phyloP scores from a whole-genome alignment of 2,888 invertebrate species.

The Epirrhoe tristata region DNA sequence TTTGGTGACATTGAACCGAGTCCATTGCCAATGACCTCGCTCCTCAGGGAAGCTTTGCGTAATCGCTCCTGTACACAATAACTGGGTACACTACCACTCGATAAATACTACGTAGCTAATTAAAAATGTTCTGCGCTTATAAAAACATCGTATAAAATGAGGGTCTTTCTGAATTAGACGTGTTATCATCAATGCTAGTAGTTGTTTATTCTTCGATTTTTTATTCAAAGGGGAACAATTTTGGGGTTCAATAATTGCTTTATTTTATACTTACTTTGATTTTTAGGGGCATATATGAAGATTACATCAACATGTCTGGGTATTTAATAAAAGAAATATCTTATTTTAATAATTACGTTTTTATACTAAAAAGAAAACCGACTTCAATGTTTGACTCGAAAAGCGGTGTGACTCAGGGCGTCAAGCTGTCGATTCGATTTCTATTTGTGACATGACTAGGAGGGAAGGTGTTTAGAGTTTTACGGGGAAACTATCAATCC shows the following conservation, averaged over 20 bases:
- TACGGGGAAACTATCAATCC: no score
- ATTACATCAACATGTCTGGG: no score
- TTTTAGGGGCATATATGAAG: neutral
- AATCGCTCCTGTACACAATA: constrained; percentile 76
- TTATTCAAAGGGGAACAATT: constrained; percentile 14
- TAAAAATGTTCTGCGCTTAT: constrained; percentile 28
- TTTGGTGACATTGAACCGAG: constrained; percentile 85
- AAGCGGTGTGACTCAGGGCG: no score
- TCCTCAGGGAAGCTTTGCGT: constrained; percentile 84
- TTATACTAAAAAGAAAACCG: no score
- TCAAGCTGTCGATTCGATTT: no score
- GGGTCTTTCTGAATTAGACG: constrained; percentile 26
- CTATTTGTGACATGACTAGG: no score
- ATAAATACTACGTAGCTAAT: constrained; percentile 41
- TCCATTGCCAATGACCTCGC: constrained; percentile 85
- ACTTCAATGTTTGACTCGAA: no score
- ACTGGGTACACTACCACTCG: constrained; percentile 34
- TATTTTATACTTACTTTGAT: neutral
- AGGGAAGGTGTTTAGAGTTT: no score
- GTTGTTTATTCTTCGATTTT: constrained; percentile 29
- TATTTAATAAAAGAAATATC: no score
- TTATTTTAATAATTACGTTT: no score
- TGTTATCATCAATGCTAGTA: constrained; percentile 12
- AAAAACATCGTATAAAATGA: constrained; percentile 22
- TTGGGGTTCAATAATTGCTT: constrained; percentile 21